Conservation (phyloP, 1,140 invertebrate species). For the Papilio helenus region DNA sequence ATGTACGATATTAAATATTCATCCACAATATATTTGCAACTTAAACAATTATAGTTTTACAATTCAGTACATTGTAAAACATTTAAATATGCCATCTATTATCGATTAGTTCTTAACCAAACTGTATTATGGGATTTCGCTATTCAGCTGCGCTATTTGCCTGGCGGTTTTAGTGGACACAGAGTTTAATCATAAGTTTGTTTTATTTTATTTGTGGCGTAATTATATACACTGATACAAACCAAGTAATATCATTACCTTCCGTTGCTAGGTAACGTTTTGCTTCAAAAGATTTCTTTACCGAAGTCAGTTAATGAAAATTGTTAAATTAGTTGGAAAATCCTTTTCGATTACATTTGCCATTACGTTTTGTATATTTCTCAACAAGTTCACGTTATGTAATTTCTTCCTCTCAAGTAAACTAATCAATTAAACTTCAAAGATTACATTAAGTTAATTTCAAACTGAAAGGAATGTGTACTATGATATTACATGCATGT, state of each 20-base stretch:
- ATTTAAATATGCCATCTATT: too few species aligned
- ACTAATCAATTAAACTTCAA: not conserved
- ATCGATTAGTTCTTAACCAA: too few species aligned
- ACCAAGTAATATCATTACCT: not conserved
- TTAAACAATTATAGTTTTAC: too few species aligned
- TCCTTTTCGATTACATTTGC: not conserved
- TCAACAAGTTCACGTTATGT: not conserved
- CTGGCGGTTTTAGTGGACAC: not conserved
- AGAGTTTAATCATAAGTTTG: not conserved
- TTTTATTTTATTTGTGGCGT: not conserved
- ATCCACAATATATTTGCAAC: too few species aligned
- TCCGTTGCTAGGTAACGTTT: not conserved
- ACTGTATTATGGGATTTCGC: too few species aligned
- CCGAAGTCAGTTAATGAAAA: not conserved
- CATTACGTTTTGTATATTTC: not conserved
- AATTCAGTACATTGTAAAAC: too few species aligned
- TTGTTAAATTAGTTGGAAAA: constrained; percentile 15
- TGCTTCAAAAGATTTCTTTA: not conserved
- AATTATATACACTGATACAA: not conserved
- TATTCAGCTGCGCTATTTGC: not conserved
- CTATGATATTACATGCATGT: too few species aligned
- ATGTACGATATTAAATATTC: too few species aligned
- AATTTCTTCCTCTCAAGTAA: not conserved
- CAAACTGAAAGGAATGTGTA: too few species aligned
- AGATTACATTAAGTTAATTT: not conserved